Conservation (phyloP, 1,140 invertebrate genomes). For the Pollicipes pollicipes region DNA sequence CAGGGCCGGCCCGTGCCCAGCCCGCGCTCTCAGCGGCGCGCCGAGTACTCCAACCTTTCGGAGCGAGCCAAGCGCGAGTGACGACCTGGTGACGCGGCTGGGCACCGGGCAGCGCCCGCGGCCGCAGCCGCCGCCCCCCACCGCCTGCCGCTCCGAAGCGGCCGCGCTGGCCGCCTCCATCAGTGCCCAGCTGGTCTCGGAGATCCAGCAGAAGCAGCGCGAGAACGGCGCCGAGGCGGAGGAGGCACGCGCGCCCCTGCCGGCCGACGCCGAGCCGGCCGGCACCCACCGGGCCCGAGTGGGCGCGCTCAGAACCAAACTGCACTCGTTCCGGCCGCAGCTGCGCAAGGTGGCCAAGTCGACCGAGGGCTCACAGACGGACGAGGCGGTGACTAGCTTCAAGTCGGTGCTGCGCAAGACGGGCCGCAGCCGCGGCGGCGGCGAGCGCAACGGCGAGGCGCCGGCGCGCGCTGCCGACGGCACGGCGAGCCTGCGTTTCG, state of each 20-base stretch:
- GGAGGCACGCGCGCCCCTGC: no score
- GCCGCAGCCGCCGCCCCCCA: background rate
- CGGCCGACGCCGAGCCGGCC: background rate
- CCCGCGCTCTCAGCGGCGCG: background rate
- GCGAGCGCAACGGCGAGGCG: background rate
- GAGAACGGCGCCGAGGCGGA: background rate
- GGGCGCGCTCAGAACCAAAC: background rate
- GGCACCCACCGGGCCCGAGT: background rate
- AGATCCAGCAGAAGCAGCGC: background rate
- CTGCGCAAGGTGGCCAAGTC: background rate
- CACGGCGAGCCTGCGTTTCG: background rate
- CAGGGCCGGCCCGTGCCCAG: constrained; percentile 9
- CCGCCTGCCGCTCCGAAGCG: constrained; percentile 1
- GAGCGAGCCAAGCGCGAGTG: constrained; percentile 8
- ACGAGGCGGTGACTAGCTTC: constrained; percentile 2
- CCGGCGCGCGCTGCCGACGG: background rate
- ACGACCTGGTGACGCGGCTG: constrained; percentile 2
- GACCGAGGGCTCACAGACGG: background rate
- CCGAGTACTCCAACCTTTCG: constrained; percentile 8
- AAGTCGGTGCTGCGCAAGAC: constrained; percentile 1
- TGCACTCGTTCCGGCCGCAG: background rate
- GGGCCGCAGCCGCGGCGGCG: background rate
- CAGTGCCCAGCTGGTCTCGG: background rate
- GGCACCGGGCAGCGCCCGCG: background rate
- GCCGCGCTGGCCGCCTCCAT: constrained; percentile 5